Evolutionary conservation across 2,797 vertebrate genomes (phyloP).

Genomic region (Gymnothorax javanicus): DNA sequence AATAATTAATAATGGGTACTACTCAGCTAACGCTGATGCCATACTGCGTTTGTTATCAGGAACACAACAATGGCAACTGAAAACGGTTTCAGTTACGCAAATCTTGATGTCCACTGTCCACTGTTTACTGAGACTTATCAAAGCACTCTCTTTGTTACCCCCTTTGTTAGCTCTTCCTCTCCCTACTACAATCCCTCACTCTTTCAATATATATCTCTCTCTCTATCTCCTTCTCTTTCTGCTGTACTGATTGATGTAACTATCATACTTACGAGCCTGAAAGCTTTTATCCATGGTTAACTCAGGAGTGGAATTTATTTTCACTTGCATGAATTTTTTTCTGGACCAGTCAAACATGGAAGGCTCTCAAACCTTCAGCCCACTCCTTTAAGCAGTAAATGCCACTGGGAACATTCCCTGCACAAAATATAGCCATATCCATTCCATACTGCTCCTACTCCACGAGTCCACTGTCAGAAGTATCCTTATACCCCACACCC

Average conservation of each 20-base stretch:
- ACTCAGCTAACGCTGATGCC: background rate
- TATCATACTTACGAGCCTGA: conserved; percentile 35
- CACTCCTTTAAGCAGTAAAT: background rate
- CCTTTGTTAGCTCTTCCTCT: background rate
- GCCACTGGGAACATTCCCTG: background rate
- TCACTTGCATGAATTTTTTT: background rate
- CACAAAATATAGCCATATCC: background rate
- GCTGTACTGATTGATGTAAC: conserved; percentile 37
- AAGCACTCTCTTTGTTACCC: background rate
- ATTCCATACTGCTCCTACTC: background rate
- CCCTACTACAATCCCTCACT: background rate
- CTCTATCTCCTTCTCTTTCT: background rate
- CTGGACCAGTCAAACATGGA: background rate
- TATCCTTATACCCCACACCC: background rate
- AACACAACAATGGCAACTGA: background rate
- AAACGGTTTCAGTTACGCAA: background rate
- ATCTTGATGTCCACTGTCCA: background rate
- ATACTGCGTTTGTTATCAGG: background rate
- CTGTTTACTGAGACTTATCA: background rate
- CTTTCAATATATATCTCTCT: background rate
- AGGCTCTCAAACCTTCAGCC: background rate
- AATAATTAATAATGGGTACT: background rate
- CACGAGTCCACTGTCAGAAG: background rate
- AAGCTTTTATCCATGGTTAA: background rate
- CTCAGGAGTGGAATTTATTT: conserved; percentile 16